A percentile compares a stretch with the other conserved stretches of the same genome.
Evolutionary conservation across 1,140 invertebrate species (phyloP).

Genomic region (Ditylenchus dipsaci): DNA sequence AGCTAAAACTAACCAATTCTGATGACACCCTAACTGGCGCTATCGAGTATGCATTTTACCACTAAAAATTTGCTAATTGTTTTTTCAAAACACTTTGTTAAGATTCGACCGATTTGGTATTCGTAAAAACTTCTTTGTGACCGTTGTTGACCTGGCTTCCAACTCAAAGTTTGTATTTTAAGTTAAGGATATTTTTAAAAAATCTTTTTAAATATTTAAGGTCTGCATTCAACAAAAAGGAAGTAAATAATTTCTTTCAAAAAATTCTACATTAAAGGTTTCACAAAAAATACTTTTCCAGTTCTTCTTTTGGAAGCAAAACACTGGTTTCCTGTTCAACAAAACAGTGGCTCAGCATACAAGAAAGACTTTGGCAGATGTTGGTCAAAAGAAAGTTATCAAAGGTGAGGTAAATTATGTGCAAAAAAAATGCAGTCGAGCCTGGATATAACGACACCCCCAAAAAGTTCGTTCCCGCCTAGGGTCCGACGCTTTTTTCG

Average conservation of each 20-base stretch:
- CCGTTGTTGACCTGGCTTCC: constrained; percentile 54
- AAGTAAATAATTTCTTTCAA: constrained; percentile 35
- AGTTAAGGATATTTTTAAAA: too few species aligned
- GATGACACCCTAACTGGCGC: constrained; percentile 51
- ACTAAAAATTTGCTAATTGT: neutral
- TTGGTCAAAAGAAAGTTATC: constrained; percentile 42
- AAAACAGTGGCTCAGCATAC: constrained; percentile 52
- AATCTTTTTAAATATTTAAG: too few species aligned
- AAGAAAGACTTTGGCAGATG: constrained; percentile 36
- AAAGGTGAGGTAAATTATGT: constrained; percentile 12
- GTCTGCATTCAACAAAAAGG: constrained; percentile 56
- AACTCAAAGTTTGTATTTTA: constrained; percentile 37
- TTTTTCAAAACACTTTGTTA: neutral
- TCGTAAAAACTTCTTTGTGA: constrained; percentile 54
- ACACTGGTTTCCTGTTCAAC: constrained; percentile 50
- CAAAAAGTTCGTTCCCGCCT: too few species aligned
- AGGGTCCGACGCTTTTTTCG: too few species aligned
- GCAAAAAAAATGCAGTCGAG: too few species aligned
- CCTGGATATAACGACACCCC: too few species aligned
- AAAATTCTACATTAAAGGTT: neutral
- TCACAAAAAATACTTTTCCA: constrained; percentile 20
- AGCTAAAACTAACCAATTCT: constrained; percentile 40
- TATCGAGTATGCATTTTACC: constrained; percentile 48
- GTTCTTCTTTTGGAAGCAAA: constrained; percentile 52
- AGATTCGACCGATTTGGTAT: neutral